Evolutionary conservation across 2,888 invertebrate species (phyloP), one percentile per base, ranked within the genome.

Genomic region (Ecliptopera silaceata): DNA sequence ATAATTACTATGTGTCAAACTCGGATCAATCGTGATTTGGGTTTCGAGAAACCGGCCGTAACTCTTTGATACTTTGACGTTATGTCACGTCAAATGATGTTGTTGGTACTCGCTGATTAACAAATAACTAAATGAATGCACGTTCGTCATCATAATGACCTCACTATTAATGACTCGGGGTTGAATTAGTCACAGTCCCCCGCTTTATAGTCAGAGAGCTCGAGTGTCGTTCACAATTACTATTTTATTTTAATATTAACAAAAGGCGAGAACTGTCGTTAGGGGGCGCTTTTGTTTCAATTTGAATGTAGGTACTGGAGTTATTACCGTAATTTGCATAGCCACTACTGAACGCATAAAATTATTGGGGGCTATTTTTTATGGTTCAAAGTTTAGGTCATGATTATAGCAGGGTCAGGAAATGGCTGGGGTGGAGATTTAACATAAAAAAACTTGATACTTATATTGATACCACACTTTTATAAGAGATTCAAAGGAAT

Each of bases 231-330:
- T 86, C 86, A 80, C 75, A 77, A 82, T 85, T 80, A 80, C 78
- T 82, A 84, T 78, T 86, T 81, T 77, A 86, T 86, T 85, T 86
- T 82, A 78, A 79, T 76, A 77, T 80, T 82, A 82, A 88, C 85
- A 87, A 88, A 76, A 84, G 82, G 81, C 80, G 77, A 77, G 74
- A 78, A 81, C 70, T 72, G 69, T 75, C 70, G 78, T 72, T 74
- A 77, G 83, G 80, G 88, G 63, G 67, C 66, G 75, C 85, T 74
- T 77, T 90, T 90, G 89, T 89, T 89, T 90, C 87, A 86, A 82
- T 79, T 76, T 81, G 75, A 78, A 85, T 82, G 74, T 77, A 74
- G n/a, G 73, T 74, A 70, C 71, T 68, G 69, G 69, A 80, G 76
- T 84, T 84, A 85, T 83, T 83, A 75, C 80, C 68, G 72, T 74